phyloP scores from a whole-genome alignment of 2,113 vertebrate species.

The Chascanopsetta lugubris region DNA sequence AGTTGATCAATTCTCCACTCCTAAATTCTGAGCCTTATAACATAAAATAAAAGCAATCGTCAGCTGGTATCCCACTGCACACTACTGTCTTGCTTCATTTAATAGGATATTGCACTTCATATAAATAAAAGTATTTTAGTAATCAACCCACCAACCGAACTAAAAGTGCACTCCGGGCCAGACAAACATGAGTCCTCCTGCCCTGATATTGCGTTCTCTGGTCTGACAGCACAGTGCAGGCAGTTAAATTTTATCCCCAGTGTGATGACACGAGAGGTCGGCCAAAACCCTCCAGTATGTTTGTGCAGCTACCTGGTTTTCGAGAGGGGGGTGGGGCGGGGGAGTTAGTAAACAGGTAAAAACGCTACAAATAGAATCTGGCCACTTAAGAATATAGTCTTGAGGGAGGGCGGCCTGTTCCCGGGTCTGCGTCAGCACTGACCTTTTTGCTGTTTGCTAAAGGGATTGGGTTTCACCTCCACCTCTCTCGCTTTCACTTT shows the following conservation, averaged over 20 bases:
- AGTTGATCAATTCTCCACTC: too few species aligned
- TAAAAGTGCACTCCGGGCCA: not conserved
- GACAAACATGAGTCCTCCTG: constrained; percentile 22
- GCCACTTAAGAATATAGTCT: constrained; percentile 75
- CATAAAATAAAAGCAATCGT: too few species aligned
- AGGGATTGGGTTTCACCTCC: constrained; percentile 79
- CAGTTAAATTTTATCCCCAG: constrained; percentile 63
- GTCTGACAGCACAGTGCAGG: constrained; percentile 51
- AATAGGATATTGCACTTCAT: not conserved
- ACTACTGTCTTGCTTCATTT: not conserved
- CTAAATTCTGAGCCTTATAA: too few species aligned
- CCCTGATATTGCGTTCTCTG: constrained; percentile 38
- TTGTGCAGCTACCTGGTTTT: constrained; percentile 74
- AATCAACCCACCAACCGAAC: not conserved
- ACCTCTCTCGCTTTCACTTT: constrained; percentile 54
- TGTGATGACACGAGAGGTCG: constrained; percentile 67
- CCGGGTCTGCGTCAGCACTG: constrained; percentile 80
- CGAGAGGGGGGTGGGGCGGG: constrained; percentile 28
- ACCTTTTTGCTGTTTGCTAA: constrained; percentile 83
- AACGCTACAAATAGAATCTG: constrained; percentile 79
- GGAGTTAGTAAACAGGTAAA: constrained; percentile 76
- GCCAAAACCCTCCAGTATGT: constrained; percentile 71
- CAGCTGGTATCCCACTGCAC: too few species aligned
- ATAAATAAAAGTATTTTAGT: not conserved
- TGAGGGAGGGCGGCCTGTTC: constrained; percentile 63